Evolutionary conservation across 2,797 vertebrate species (phyloP).

Genomic region (Epinephelus malabaricus): DNA sequence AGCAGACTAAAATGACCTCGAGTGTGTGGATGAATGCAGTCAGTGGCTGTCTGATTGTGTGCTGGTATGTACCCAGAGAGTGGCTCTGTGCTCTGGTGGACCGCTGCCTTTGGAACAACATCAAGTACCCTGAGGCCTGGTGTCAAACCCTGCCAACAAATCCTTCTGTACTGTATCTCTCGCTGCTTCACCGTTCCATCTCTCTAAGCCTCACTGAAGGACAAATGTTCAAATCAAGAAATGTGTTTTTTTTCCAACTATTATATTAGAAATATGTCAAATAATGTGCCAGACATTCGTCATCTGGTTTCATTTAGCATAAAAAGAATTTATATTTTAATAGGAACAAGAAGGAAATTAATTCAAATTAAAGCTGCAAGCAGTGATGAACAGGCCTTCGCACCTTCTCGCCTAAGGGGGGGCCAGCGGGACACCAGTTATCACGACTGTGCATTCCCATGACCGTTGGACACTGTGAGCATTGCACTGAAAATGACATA

Average conservation of each 20-base stretch:
- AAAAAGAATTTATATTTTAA: background rate
- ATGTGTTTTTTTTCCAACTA: background rate
- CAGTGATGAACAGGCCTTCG: no score
- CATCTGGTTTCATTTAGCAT: background rate
- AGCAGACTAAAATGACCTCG: conserved; percentile 36
- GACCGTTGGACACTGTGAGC: no score
- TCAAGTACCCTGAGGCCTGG: conserved; percentile 66
- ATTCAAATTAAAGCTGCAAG: background rate
- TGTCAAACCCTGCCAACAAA: conserved; percentile 65
- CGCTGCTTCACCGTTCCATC: conserved; percentile 25
- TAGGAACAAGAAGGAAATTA: background rate
- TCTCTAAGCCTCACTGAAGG: conserved; percentile 5
- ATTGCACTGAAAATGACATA: no score
- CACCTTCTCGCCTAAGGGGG: no score
- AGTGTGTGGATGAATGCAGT: conserved; percentile 40
- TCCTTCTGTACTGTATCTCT: conserved; percentile 60
- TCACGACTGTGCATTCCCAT: no score
- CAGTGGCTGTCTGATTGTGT: conserved; percentile 17
- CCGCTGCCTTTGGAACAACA: conserved; percentile 59
- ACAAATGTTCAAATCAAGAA: conserved; percentile 33
- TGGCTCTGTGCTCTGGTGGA: conserved; percentile 55
- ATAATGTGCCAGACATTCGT: background rate
- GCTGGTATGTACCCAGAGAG: conserved; percentile 52
- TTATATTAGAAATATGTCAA: background rate
- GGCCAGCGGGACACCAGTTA: no score